Evolutionary conservation across 2,888 invertebrate genomes (phyloP).

Genomic region (Eupelmus urozonus): DNA sequence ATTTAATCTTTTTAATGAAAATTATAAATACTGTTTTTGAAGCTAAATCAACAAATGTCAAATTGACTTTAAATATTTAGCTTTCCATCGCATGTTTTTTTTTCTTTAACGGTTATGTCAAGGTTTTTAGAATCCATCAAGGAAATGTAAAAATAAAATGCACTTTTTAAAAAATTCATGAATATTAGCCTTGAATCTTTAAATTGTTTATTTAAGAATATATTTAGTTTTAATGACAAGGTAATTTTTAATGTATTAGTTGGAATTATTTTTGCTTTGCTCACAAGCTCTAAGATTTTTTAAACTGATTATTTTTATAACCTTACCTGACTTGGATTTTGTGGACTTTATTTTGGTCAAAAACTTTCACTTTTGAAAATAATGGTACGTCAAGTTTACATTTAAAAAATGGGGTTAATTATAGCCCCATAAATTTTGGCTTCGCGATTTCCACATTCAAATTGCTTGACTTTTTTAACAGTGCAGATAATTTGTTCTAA

Average conservation of each 20-base stretch:
- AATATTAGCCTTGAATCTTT: not conserved
- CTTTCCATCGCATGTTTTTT: not conserved
- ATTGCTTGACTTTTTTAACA: conserved; percentile 21
- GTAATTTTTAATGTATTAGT: too few relatives aligned
- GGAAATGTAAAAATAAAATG: conserved; percentile 16
- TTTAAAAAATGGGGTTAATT: conserved; percentile 14
- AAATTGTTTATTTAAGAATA: not conserved
- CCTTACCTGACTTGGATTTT: conserved; percentile 10
- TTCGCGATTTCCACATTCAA: conserved; percentile 12
- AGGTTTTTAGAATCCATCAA: not conserved
- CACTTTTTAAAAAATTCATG: conserved; percentile 1
- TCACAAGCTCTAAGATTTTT: not conserved
- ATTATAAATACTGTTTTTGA: not conserved
- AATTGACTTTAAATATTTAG: not conserved
- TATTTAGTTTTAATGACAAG: not conserved
- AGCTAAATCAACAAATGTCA: not conserved
- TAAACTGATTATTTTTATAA: conserved; percentile 2
- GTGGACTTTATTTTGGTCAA: not conserved
- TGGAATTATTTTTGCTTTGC: not conserved
- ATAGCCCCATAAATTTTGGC: conserved; percentile 18
- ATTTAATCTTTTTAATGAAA: not conserved
- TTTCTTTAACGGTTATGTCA: not conserved
- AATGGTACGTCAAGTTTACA: conserved; percentile 11
- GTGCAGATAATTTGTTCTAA: conserved; percentile 16
- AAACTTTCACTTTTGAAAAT: conserved; percentile 26